Conservation (phyloP, 1,140 invertebrate species). For the Drosophila pachea region DNA sequence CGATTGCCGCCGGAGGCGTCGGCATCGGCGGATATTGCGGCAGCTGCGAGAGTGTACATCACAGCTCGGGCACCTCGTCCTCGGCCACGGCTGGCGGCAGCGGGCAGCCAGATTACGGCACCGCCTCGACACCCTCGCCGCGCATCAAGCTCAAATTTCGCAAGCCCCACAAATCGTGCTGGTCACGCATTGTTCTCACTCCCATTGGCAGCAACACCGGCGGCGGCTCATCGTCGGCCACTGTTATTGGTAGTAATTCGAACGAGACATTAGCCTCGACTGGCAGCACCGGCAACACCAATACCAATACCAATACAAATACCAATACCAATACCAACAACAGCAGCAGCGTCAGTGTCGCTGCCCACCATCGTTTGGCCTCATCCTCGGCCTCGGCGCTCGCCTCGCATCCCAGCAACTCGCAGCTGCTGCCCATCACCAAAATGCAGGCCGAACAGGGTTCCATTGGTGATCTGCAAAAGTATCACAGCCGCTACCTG, state of each 20-base stretch:
- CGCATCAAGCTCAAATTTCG: conserved; percentile 76
- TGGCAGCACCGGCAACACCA: conserved; percentile 58
- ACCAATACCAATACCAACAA: conserved; percentile 61
- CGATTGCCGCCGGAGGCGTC: conserved; percentile 40
- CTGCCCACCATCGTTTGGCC: conserved; percentile 62
- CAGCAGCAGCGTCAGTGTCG: conserved; percentile 68
- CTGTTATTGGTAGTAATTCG: conserved; percentile 72
- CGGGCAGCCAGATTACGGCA: conserved; percentile 48
- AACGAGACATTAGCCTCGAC: conserved; percentile 70
- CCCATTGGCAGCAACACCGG: conserved; percentile 55
- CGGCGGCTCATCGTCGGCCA: conserved; percentile 55
- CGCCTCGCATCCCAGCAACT: conserved; percentile 67
- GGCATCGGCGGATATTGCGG: conserved; percentile 47
- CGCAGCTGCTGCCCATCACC: conserved; percentile 77
- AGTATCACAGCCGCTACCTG: conserved; percentile 90
- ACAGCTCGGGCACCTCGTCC: conserved; percentile 63
- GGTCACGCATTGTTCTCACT: conserved; percentile 72
- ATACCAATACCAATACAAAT: too few species aligned
- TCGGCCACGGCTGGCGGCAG: conserved; percentile 34
- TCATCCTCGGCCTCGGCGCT: conserved; percentile 70
- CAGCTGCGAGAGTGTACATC: conserved; percentile 74
- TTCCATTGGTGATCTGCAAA: conserved; percentile 90
- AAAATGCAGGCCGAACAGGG: conserved; percentile 94
- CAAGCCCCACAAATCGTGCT: conserved; percentile 75
- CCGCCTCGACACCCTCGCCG: conserved; percentile 74